Percentiles rank a stretch among this genome's conserved stretches.
Conservation (phyloP, 2,888 invertebrate species). For the Oligia fasciuncula region DNA sequence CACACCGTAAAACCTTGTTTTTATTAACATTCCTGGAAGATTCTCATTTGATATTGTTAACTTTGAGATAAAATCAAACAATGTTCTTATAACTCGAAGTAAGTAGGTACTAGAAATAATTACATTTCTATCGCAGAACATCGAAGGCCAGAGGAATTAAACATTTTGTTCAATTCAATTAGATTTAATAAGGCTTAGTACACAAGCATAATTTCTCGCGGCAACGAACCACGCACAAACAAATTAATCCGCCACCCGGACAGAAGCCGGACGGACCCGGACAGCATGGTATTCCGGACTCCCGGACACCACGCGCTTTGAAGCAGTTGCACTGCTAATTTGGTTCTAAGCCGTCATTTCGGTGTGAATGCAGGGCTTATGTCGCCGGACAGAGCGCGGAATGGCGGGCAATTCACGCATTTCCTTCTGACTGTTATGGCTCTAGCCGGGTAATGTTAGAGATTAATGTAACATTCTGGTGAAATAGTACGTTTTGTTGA, state of each 20-base stretch:
- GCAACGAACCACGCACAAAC: conserved; percentile 49
- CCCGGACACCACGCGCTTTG: conserved; percentile 43
- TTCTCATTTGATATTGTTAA: background rate
- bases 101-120: background rate
- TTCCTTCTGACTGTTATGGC: background rate
- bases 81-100: background rate
- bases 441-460: conserved; percentile 13
- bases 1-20: background rate
- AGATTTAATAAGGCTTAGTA: conserved; percentile 49
- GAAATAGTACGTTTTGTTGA: background rate
- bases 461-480: conserved; percentile 10
- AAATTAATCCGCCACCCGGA: conserved; percentile 45
- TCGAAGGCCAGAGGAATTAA: background rate
- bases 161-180: conserved; percentile 36
- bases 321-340: conserved; percentile 50
- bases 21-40: conserved; percentile 16
- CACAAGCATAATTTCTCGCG: conserved; percentile 35
- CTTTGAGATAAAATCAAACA: conserved; percentile 23
- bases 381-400: background rate
- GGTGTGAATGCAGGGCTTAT: conserved; percentile 34
- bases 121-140: conserved; percentile 6
- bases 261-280: conserved; percentile 27
- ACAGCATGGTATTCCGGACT: conserved; percentile 27
- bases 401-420: conserved; percentile 8
- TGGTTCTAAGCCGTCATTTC: conserved; percentile 49